Evolutionary conservation across 2,888 invertebrate genomes (phyloP), one percentile per base, ranked within the genome.

Genomic region (Sabellastarte sp.): DNA sequence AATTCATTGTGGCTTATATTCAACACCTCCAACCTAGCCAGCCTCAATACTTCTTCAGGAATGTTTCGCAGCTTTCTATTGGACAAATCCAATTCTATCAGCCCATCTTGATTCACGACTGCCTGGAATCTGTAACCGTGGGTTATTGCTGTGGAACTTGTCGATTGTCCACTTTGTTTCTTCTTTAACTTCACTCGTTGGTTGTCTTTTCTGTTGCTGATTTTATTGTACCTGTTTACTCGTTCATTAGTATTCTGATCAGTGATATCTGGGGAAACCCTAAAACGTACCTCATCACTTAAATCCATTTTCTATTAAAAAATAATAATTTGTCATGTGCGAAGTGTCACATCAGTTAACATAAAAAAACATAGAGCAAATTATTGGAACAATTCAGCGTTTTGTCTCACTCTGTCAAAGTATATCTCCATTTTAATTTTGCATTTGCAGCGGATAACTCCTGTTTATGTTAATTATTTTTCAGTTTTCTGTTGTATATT

Each of bases 11-110:
- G 10, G 5, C 29, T 15, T 31, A 80, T 63, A 32, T 74, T 74
- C 28, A 82, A 68, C 1, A 78, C 76, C 63, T 82, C 77, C 1
- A 78, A 64, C 15, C 75, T 67, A 1, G 71, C 63, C 51, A 79
- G 76, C 29, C 76, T 71, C 58, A 76, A 77, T 1, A 76, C 63
- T 56, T 79, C 77, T 1, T 67, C 66, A 1, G 81, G 80, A 10
- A 81, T 69, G 4, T 61, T 29, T 0, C 61, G 55, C 51, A 82
- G 68, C 4, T 70, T 70, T 10, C 71, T 68, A 28, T 71, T 62
- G 20, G 73, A 68, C 3, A 81, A 70, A 61, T 80, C 74, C 30
- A 82, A 71, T 60, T 80, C 77, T 3, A 73, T 57, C 24, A 71
- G 63, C 2, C 78, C 77, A 32, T 63, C 57, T 29, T 63, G 41